Base-by-base conservation (phyloP, 2,113 vertebrate genomes). In the Salvelinus sp. region DNA sequence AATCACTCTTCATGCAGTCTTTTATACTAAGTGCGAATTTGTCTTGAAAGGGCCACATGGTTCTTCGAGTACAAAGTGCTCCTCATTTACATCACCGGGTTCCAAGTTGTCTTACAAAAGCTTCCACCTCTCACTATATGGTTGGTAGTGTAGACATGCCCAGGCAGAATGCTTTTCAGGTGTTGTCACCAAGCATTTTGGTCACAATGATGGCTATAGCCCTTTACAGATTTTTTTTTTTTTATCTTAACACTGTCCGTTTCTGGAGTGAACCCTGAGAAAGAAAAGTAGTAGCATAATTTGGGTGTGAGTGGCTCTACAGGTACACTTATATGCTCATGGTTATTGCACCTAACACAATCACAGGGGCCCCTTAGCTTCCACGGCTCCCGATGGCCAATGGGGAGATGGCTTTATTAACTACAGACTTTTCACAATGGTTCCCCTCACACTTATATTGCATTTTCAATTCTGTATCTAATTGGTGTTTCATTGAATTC, bases 401-500 rank as follows among this genome's bases (percentile, higher is more conserved):
- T 64, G 9, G 68, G 62, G 57, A 79, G 78, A 84, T 73, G 72
- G 71, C 73, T 72, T 86, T 80, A 82, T 89, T 76, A 84, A 84
- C 67, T 75, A 76, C 75, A 79, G 79, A 88, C 84, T 79, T 79
- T 73, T 67, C 30, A 68, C 64, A 68, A 72, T 74, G 13, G 47
- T 73, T 72, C 62, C 77, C 63, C 71, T 74, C 70, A n/a, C n/a
- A 2, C 64, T 63, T 60, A 79, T 83, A 91, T 88, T 87, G 3
- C 71, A 79, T 91, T 79, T 74, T 83, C 72, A 57, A 23, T 86
- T 70, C 81, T 81, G 72, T 69, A 62, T 80, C 74, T 80, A 87
- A 87, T 86, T 79, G 83, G 67, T 38, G 75, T 69, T 86, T 83
- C 70, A 89, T 88, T 88, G 81, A 67, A 86, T 89, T 87, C 76